phyloP scores from a whole-genome alignment of 1,140 invertebrate genomes.

The Diorhabda carinulata region DNA sequence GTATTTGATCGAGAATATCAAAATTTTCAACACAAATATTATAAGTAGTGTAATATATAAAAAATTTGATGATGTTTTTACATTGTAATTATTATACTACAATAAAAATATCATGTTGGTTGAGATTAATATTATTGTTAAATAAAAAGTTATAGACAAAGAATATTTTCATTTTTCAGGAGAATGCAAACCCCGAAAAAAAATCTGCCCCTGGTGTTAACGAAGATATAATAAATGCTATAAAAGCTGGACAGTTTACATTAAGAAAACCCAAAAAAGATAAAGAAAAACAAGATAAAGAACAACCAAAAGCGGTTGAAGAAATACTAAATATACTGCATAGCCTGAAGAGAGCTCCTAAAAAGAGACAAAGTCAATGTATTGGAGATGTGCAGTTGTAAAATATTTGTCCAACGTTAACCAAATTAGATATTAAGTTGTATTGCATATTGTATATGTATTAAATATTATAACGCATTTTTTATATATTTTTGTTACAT shows the following conservation, averaged over 20 bases:
- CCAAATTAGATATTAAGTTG: not conserved
- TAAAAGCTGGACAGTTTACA: conserved; percentile 70
- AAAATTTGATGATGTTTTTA: too few relatives aligned
- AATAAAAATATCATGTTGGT: too few relatives aligned
- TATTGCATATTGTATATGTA: not conserved
- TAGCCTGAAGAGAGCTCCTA: conserved; percentile 59
- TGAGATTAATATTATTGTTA: too few relatives aligned
- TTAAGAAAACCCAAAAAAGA: conserved; percentile 59
- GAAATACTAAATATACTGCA: conserved; percentile 70
- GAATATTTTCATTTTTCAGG: not conserved
- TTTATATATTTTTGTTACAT: not conserved
- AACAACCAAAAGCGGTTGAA: conserved; percentile 63
- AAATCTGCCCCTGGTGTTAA: conserved; percentile 51
- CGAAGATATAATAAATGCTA: conserved; percentile 70
- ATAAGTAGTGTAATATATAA: too few relatives aligned
- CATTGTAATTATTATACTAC: too few relatives aligned
- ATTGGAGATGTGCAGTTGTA: conserved; percentile 34
- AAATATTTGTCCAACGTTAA: conserved; percentile 8
- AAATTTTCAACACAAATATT: too few relatives aligned
- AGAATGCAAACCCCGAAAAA: conserved; percentile 20
- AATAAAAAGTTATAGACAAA: too few relatives aligned
- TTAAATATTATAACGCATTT: not conserved
- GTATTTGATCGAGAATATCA: too few relatives aligned
- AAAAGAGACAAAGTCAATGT: conserved; percentile 37
- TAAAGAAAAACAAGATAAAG: conserved; percentile 57